These are phyloP conservation scores for Cinara cedri DNA, from an alignment of 2,888 invertebrate species.

Conservation along the genomic window DNA sequence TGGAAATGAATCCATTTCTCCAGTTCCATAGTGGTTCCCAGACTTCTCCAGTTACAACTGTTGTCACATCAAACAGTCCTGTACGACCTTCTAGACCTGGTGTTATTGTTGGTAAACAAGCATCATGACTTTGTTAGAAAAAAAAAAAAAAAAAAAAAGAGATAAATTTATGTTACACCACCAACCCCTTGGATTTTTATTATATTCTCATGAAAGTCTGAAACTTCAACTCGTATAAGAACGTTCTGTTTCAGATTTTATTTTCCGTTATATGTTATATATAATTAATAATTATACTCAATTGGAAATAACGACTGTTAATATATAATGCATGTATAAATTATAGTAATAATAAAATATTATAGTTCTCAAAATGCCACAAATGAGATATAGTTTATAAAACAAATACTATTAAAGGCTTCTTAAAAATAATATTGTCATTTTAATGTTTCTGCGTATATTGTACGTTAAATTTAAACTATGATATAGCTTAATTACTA, in stretches of 20 bases:
- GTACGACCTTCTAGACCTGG: slow-evolving; percentile 80
- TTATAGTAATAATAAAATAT: slow-evolving; percentile 31
- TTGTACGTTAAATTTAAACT: neutral
- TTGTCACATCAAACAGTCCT: slow-evolving; percentile 61
- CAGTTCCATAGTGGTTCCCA: slow-evolving; percentile 66
- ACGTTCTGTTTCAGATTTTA: neutral
- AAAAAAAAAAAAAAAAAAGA: neutral
- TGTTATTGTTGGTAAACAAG: slow-evolving; percentile 86
- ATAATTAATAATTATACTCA: slow-evolving; percentile 24
- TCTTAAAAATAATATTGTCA: slow-evolving; percentile 21
- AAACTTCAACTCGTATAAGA: neutral
- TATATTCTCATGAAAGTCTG: slow-evolving; percentile 38
- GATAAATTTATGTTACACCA: slow-evolving; percentile 22
- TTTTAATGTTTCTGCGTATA: neutral
- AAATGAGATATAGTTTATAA: neutral
- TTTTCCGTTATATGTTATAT: neutral
- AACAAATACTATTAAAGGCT: slow-evolving; percentile 27
- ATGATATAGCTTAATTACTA: slow-evolving; percentile 8
- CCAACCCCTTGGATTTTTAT: neutral
- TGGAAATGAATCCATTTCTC: slow-evolving; percentile 68
- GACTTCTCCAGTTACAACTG: slow-evolving; percentile 63
- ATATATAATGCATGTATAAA: slow-evolving; percentile 20
- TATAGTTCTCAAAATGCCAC: slow-evolving; percentile 38
- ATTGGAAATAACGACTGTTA: slow-evolving; percentile 10
- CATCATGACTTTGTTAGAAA: slow-evolving; percentile 59